Conservation (phyloP, 2,797 vertebrate genomes). For the Otolemur crassicaudatus region DNA sequence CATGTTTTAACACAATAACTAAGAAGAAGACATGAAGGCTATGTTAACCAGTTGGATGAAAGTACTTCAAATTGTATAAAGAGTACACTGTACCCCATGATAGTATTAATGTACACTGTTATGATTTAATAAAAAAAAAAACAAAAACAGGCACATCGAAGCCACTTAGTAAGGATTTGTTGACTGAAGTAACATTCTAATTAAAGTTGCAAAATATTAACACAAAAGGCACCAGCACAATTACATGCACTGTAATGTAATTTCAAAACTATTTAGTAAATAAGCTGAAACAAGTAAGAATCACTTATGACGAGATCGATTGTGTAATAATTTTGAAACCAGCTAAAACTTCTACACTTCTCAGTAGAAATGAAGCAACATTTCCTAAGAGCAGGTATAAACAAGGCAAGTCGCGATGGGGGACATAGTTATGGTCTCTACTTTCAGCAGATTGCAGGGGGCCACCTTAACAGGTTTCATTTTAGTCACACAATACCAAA, state of each 20-base stretch:
- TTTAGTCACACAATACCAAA: slow-evolving; percentile 44
- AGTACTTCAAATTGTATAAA: too few relatives aligned
- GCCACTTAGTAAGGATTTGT: background rate
- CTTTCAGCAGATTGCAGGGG: background rate
- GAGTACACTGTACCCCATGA: too few relatives aligned
- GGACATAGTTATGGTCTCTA: background rate
- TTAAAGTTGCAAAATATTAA: slow-evolving; percentile 50
- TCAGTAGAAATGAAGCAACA: background rate
- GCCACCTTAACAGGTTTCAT: slow-evolving; percentile 53
- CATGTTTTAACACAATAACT: too few relatives aligned
- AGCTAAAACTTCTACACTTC: slow-evolving; percentile 7
- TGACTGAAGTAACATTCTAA: slow-evolving; percentile 12
- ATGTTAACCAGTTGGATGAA: too few relatives aligned
- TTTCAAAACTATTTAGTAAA: slow-evolving; percentile 62
- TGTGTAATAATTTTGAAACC: slow-evolving; percentile 55
- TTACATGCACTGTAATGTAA: slow-evolving; percentile 43
- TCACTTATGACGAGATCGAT: background rate
- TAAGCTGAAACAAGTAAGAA: slow-evolving; percentile 25
- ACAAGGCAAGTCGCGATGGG: background rate
- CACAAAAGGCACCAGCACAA: slow-evolving; percentile 4
- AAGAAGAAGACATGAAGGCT: too few relatives aligned
- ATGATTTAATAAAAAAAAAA: too few relatives aligned
- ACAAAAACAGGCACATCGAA: background rate
- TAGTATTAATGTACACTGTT: too few relatives aligned
- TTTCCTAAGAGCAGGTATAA: slow-evolving; percentile 25